Conservation (phyloP, 2,888 invertebrate species). For the Drosophila glabriapex region DNA sequence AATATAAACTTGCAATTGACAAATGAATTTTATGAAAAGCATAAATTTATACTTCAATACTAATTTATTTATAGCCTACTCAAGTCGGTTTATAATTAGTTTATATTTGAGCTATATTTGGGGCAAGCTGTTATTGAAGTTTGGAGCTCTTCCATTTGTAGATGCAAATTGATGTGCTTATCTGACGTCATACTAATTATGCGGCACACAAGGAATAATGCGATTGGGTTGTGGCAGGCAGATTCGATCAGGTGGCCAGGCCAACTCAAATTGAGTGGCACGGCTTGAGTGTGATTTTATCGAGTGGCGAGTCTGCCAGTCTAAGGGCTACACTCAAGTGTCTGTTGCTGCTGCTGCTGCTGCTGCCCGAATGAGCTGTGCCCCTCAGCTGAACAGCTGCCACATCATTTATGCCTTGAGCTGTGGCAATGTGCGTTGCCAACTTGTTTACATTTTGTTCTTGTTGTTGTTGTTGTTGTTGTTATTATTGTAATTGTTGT, state of each 20-base stretch:
- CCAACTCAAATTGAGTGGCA: constrained; percentile 67
- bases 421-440: constrained; percentile 46
- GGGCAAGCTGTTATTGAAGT: neutral
- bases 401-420: constrained; percentile 33
- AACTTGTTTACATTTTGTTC: constrained; percentile 60
- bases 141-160: constrained; percentile 12
- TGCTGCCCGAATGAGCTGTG: constrained; percentile 59
- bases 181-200: constrained; percentile 67
- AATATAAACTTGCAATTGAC: neutral
- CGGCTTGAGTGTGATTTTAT: constrained; percentile 54
- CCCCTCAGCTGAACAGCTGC: constrained; percentile 65
- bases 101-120: neutral
- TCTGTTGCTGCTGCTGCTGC: constrained; percentile 19
- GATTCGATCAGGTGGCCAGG: constrained; percentile 33
- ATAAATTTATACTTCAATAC: neutral
- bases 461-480: constrained; percentile 26
- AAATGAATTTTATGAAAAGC: neutral
- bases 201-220: constrained; percentile 33
- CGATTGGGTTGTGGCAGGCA: constrained; percentile 40
- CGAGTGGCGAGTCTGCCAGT: constrained; percentile 17
- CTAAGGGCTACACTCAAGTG: constrained; percentile 57
- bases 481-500: constrained; percentile 26
- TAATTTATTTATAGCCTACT: neutral
- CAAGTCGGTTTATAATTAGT: neutral
- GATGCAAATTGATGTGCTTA: constrained; percentile 34